A percentile compares a stretch with the other conserved stretches of the same genome.
Conservation (phyloP, 2,113 vertebrate species). For the Trochalopteron elliotii region DNA sequence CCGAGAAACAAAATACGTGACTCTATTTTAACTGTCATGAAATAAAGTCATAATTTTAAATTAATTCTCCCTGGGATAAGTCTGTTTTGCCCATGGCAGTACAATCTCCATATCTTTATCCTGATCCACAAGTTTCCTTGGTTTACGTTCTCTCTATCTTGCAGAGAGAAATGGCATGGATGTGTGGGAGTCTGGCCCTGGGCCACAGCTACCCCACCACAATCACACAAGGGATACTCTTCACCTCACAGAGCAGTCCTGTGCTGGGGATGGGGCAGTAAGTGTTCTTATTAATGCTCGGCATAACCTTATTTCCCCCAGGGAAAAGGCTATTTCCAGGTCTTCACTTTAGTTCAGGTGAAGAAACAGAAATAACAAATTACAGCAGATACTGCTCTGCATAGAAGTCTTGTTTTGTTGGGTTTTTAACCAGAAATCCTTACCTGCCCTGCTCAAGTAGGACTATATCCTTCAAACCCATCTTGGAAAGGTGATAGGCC, state of each 20-base stretch:
- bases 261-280: neutral
- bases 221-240: neutral
- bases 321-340: neutral
- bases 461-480: constrained; percentile 93
- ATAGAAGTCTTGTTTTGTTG: accelerated
- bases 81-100: neutral
- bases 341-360: neutral
- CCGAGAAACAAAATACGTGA: neutral
- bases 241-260: neutral
- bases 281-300: accelerated
- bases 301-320: neutral
- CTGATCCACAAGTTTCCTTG: neutral
- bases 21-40: neutral
- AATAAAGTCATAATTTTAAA: neutral
- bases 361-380: neutral
- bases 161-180: neutral
- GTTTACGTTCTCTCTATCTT: neutral
- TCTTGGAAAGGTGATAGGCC: constrained; percentile 92
- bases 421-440: constrained; percentile 13
- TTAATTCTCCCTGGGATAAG: neutral
- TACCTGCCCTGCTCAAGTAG: constrained; percentile 97
- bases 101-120: neutral
- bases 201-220: neutral
- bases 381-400: accelerated
- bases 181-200: neutral